Base-by-base conservation (phyloP, 2,888 invertebrate genomes). In the Corbicula japonica region DNA sequence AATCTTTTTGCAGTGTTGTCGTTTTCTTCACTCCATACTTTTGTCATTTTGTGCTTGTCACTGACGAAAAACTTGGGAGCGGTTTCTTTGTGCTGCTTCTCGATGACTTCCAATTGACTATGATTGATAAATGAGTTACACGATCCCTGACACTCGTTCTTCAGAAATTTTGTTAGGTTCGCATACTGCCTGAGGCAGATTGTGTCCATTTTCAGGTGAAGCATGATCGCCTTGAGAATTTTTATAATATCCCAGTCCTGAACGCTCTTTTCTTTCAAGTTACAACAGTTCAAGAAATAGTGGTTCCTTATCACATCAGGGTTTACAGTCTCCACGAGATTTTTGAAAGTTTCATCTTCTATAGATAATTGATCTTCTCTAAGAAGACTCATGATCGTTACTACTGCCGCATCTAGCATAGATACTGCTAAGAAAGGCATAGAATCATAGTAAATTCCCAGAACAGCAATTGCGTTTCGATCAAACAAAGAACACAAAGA, bases 251-350 rank as follows among this genome's bases (percentile, higher is more conserved):
- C 70, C 70, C 58, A 70, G 34, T 70, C 70, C 23, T 70, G 60
- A 50, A 48, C 50, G 26, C 34, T 6, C 21, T 58, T 58, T 38
- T 70, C 70, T 30, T 44, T 38, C 34, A 32, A 21, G 23, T 32
- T 32, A 50, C 70, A 70, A 10, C 48, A 34, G 21, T 60, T 70
- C 15, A 70, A 2, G 35, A 70, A 70, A 28, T 70, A 70, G 61
- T 70, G 70, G 23, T 61, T 70, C 50, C 60, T 61, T 10, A 70
- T 70, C 28, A 60, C 60, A 26, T 70, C 70, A n/a, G 70, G 70
- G n/a, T 46, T 48, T 18, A 70, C n/a, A 26, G 10, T 61, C 1
- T 34, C 32, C 8, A 70, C 35, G 18, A 35, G 18, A 6, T 46
- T 10, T 26, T 26, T 23, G 21, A 60, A 46, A 23, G 21, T 18